Conservation (phyloP, 2,113 vertebrate species). For the Anarrhichthys ocellatus region DNA sequence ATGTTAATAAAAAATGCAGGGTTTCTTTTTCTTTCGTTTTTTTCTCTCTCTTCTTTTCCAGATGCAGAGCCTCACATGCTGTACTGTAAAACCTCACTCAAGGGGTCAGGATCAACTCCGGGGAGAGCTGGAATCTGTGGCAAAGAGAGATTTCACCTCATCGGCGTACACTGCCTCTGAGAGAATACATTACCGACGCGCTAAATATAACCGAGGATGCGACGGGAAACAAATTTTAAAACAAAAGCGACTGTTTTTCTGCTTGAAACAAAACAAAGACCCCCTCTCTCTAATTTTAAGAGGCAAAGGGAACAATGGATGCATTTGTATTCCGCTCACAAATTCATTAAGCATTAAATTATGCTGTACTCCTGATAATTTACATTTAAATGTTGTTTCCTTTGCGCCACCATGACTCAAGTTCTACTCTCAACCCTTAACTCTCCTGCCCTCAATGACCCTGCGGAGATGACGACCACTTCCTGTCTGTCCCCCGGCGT, state of each 20-base stretch:
- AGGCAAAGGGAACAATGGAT: conserved; percentile 21
- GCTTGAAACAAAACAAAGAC: conserved; percentile 28
- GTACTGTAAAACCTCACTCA: conserved; percentile 57
- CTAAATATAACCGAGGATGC: conserved; percentile 45
- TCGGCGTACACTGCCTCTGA: conserved; percentile 53
- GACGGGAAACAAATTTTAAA: conserved; percentile 16
- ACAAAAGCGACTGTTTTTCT: conserved; percentile 1
- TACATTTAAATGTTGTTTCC: conserved; percentile 55
- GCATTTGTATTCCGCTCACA: conserved; percentile 40
- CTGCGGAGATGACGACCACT: conserved; percentile 30
- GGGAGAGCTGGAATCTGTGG: conserved; percentile 48
- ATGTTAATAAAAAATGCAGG: conserved; percentile 76
- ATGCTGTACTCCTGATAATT: conserved; percentile 52
- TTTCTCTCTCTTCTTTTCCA: not conserved
- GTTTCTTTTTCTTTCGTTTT: conserved; percentile 7
- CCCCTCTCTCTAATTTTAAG: conserved; percentile 11
- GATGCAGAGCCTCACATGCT: conserved; percentile 42
- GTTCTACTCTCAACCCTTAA: conserved; percentile 13
- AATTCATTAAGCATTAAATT: conserved; percentile 54
- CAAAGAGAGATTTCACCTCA: conserved; percentile 47
- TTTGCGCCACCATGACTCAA: conserved; percentile 29
- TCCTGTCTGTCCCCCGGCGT: conserved; percentile 28
- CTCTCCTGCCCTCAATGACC: conserved; percentile 22
- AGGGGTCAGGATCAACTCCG: conserved; percentile 62
- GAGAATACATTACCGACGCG: conserved; percentile 58